Evolutionary conservation across 2,888 invertebrate genomes (phyloP), one percentile per base, ranked within the genome.

Genomic region (Holacanthella duospinosa): DNA sequence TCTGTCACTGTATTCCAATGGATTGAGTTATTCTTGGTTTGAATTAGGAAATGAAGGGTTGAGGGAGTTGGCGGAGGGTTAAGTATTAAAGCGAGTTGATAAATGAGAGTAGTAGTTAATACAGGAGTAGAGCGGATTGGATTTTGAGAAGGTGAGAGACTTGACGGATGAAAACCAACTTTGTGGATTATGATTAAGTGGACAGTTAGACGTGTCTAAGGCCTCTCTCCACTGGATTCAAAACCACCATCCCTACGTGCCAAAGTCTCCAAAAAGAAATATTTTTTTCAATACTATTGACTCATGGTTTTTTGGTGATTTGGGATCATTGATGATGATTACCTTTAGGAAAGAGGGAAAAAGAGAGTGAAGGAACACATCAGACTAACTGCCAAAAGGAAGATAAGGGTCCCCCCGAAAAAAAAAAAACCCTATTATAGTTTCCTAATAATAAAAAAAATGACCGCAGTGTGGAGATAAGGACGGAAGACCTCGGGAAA

Each of bases 381-480:
- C 68, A 69, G 65, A 69, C 69, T 69, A 69, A 69, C 69, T 69
- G 70, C 70, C 68, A 70, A 70, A 68, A 9, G 48, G 48, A 68
- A 70, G 70, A 70, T 70, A 70, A 70, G 70, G 58, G 69, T 62
- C 63, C 56, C 19, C 4, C 19, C 12, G 21, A n/a, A n/a, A n/a
- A n/a, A n/a, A n/a, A n/a, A 21, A 48, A 58, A 66, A 67, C 64
- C 64, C 66, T 68, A 68, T 68, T 68, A 68, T 68, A 65, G 66
- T 65, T 65, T 67, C 68, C 68, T 68, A 67, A 68, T 67, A 65
- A 68, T 68, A 70, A 70, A 68, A 70, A 68, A 69, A 70, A 70
- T 70, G 68, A 68, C 70, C 70, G 67, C 68, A 68, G 64, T 44
- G n/a, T 25, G 60, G 12, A 64, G 70, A 68, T 68, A 68, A 64